Evolutionary conservation across 2,797 vertebrate species (phyloP).

Genomic region (Coccyzus lansbergi): DNA sequence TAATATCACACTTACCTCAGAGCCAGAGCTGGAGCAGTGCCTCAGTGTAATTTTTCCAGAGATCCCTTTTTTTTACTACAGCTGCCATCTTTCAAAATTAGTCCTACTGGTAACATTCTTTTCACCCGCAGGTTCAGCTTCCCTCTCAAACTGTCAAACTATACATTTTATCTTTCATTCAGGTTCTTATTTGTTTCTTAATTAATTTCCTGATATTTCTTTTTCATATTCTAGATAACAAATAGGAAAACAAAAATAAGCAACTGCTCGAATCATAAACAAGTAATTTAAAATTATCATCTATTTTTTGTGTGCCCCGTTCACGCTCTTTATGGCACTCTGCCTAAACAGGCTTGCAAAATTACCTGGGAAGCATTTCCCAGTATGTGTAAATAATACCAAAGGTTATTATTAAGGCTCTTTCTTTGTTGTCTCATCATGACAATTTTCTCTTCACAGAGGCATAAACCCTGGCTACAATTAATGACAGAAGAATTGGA

Average conservation of each 20-base stretch:
- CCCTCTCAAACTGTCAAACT: not conserved
- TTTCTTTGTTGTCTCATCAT: not conserved
- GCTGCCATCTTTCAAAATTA: not conserved
- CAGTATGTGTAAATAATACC: not conserved
- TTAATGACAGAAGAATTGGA: not conserved
- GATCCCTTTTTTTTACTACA: not conserved
- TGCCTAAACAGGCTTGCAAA: not conserved
- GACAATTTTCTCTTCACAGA: slow-evolving; percentile 39
- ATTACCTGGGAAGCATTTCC: not conserved
- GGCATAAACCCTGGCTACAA: slow-evolving; percentile 19
- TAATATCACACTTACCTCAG: not conserved
- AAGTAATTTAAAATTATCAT: not conserved
- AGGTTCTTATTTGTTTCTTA: not conserved
- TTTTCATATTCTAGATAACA: not conserved
- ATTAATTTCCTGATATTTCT: not conserved
- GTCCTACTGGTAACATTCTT: not conserved
- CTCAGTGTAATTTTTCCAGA: not conserved
- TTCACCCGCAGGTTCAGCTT: not conserved
- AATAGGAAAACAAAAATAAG: slow-evolving; percentile 9
- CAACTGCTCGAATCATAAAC: not conserved
- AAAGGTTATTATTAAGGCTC: slow-evolving; percentile 9
- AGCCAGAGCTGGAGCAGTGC: not conserved
- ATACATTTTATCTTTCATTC: not conserved
- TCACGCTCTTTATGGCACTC: not conserved
- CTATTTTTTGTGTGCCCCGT: not conserved